Percentiles rank a stretch among this genome's conserved stretches.
phyloP scores from a whole-genome alignment of 2,888 invertebrate species.

The Pandemis heparana region DNA sequence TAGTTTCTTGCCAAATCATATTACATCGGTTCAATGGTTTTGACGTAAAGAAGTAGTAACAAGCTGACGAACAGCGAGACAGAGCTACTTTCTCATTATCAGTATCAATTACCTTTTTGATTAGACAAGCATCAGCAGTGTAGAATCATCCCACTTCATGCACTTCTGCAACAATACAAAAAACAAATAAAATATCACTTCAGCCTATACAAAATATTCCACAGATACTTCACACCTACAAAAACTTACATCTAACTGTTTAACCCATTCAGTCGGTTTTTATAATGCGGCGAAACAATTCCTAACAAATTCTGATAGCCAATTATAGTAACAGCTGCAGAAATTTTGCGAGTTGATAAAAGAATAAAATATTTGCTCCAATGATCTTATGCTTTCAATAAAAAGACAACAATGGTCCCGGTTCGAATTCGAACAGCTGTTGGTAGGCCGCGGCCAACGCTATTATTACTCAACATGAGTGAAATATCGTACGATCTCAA shows the following conservation, averaged over 20 bases:
- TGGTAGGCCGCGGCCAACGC: constrained; percentile 49
- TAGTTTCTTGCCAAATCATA: too few relatives aligned
- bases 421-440: constrained; percentile 73
- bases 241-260: constrained; percentile 7
- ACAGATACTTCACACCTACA: neutral
- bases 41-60: too few relatives aligned
- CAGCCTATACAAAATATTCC: neutral
- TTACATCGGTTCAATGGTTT: too few relatives aligned
- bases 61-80: neutral
- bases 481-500: constrained; percentile 66
- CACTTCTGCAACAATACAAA: constrained; percentile 76
- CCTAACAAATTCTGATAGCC: constrained; percentile 13
- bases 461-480: constrained; percentile 72
- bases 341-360: constrained; percentile 36
- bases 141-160: constrained; percentile 75
- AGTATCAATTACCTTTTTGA: constrained; percentile 63
- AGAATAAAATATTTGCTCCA: constrained; percentile 49
- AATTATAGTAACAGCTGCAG: constrained; percentile 40
- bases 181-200: constrained; percentile 45
- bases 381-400: constrained; percentile 56
- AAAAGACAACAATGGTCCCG: constrained; percentile 59
- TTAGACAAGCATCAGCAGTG: constrained; percentile 62
- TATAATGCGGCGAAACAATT: constrained; percentile 20
- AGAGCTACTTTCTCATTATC: neutral
- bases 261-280: constrained; percentile 16